phyloP scores from a whole-genome alignment of 1,140 invertebrate genomes.

The Bombus sibiricus region DNA sequence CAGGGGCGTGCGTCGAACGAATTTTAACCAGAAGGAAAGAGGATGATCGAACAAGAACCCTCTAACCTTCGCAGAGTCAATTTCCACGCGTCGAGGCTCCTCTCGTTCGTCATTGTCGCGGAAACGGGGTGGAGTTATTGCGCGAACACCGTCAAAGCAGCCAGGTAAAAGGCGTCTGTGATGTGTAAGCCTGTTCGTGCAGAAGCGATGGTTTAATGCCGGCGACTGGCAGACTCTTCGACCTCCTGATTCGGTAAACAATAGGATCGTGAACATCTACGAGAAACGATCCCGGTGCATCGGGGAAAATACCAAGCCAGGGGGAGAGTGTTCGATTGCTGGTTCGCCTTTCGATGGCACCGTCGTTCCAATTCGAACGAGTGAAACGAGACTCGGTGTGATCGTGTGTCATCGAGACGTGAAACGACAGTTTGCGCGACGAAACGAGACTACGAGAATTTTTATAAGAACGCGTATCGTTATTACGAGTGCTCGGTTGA shows the following conservation, averaged over 20 bases:
- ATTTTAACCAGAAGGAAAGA: neutral
- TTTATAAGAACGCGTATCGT: too few relatives aligned
- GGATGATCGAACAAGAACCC: neutral
- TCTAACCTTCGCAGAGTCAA: neutral
- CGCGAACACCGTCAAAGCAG: too few relatives aligned
- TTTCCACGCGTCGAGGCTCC: neutral
- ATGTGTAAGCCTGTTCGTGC: slow-evolving; percentile 61
- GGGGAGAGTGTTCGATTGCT: neutral
- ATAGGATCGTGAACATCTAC: slow-evolving; percentile 1
- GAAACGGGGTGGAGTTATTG: neutral
- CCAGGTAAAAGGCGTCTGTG: slow-evolving; percentile 46
- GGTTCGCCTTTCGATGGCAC: neutral
- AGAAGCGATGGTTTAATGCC: slow-evolving; percentile 63
- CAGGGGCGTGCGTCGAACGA: neutral
- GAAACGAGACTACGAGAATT: too few relatives aligned
- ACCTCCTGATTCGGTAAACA: neutral
- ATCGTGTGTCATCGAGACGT: slow-evolving; percentile 1
- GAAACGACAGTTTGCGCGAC: neutral
- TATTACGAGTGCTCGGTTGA: too few relatives aligned
- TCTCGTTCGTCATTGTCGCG: slow-evolving; percentile 21
- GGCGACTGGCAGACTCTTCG: neutral
- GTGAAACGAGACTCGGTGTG: neutral
- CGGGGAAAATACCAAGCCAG: neutral
- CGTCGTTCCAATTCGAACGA: neutral
- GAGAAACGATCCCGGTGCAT: neutral